Evolutionary conservation across 92 coral and sea anemone species (phyloP).

Genomic region (Porites evermanni): DNA sequence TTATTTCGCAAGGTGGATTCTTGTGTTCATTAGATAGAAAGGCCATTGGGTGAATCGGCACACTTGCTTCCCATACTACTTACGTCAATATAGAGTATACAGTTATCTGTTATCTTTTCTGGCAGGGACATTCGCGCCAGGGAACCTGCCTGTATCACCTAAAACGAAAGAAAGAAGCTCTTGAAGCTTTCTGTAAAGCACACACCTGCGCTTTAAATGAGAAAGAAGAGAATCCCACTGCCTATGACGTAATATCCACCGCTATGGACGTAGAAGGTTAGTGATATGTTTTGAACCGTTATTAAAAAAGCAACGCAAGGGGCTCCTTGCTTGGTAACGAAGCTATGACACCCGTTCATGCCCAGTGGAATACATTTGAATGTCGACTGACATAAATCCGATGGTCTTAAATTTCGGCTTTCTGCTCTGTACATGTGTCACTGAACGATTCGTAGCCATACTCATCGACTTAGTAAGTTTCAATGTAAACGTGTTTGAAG

Average conservation of each 20-base stretch:
- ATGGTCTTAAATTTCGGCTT: no score
- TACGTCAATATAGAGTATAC: background rate
- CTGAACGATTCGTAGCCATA: no score
- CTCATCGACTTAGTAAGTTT: no score
- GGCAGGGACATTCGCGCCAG: conserved; percentile 69
- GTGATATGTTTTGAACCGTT: background rate
- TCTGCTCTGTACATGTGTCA: no score
- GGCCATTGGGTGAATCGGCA: background rate
- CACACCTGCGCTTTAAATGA: conserved; percentile 38
- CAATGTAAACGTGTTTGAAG: no score
- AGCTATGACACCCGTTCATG: no score
- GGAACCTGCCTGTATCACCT: conserved; percentile 65
- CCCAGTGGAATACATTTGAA: no score
- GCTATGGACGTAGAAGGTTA: conserved; percentile 37
- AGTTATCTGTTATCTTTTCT: background rate
- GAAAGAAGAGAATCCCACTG: conserved; percentile 52
- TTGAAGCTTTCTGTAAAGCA: conserved; percentile 63
- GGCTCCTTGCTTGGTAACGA: no score
- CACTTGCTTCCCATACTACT: background rate
- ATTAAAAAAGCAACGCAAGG: background rate
- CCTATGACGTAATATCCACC: conserved; percentile 28
- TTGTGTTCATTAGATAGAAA: no score
- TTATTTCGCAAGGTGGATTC: no score
- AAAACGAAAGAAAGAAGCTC: conserved; percentile 55
- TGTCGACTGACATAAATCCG: no score